phyloP scores from a whole-genome alignment of 2,888 invertebrate genomes.

The Ochlodes sylvanus region DNA sequence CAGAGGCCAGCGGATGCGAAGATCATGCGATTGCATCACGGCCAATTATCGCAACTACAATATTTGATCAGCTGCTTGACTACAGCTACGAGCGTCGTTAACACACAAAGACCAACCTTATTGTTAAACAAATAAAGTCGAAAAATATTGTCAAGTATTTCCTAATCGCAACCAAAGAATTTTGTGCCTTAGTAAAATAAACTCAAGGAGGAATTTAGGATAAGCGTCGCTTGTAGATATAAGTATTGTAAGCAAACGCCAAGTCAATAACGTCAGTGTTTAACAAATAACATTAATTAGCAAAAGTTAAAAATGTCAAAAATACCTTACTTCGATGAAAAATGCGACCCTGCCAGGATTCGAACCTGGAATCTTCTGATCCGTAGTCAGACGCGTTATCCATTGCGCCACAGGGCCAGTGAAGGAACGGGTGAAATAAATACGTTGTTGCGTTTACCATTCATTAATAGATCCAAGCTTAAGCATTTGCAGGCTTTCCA shows the following conservation, averaged over 20 bases:
- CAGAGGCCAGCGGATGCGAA: constrained; percentile 51
- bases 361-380: constrained; percentile 89
- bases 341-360: constrained; percentile 86
- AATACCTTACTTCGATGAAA: constrained; percentile 33
- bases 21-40: constrained; percentile 82
- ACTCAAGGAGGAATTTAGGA: constrained; percentile 52
- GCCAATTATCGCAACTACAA: constrained; percentile 82
- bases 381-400: constrained; percentile 90
- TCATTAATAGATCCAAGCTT: too few relatives aligned
- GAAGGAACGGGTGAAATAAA: background rate
- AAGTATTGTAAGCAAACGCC: constrained; percentile 66
- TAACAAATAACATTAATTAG: constrained; percentile 67
- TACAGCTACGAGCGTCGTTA: constrained; percentile 52
- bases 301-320: constrained; percentile 54
- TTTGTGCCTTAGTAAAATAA: constrained; percentile 32
- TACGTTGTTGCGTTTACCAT: too few relatives aligned
- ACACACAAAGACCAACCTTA: constrained; percentile 47
- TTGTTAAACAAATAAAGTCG: constrained; percentile 27
- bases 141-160: constrained; percentile 36
- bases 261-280: constrained; percentile 62
- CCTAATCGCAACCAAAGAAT: constrained; percentile 7
- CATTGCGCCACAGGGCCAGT: constrained; percentile 87
- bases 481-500: too few relatives aligned
- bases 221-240: constrained; percentile 44
- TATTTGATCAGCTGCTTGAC: constrained; percentile 83